Evolutionary conservation across 2,888 invertebrate species (phyloP).

Genomic region (Microchrysa polita): DNA sequence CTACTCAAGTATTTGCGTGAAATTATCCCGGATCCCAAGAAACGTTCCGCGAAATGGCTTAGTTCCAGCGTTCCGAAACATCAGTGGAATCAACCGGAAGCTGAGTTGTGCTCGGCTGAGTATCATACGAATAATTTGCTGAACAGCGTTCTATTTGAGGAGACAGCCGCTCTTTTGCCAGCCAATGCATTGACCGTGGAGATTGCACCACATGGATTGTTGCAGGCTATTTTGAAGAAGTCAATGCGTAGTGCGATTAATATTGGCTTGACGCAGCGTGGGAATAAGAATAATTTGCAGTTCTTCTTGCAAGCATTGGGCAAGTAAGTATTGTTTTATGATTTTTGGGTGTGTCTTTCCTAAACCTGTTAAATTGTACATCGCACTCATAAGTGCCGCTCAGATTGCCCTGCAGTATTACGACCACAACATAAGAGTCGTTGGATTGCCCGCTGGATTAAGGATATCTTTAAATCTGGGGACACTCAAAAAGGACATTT

Average conservation of each 20-base stretch:
- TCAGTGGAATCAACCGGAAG: slow-evolving; percentile 75
- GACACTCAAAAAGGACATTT: too few species aligned
- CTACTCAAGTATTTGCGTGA: slow-evolving; percentile 72
- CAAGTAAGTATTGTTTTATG: slow-evolving; percentile 61
- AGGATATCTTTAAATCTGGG: slow-evolving; percentile 57
- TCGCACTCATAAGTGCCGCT: too few species aligned
- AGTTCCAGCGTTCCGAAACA: slow-evolving; percentile 81
- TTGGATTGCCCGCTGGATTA: too few species aligned
- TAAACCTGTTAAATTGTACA: too few species aligned
- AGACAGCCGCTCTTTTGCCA: slow-evolving; percentile 71
- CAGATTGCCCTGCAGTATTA: too few species aligned
- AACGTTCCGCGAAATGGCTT: slow-evolving; percentile 81
- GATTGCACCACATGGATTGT: slow-evolving; percentile 75
- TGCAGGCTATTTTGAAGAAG: slow-evolving; percentile 74
- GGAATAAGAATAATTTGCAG: slow-evolving; percentile 65
- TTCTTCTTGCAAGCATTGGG: slow-evolving; percentile 64
- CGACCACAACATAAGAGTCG: too few species aligned
- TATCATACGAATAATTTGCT: slow-evolving; percentile 89
- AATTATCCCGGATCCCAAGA: slow-evolving; percentile 73
- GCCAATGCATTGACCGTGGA: slow-evolving; percentile 73
- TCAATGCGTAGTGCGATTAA: slow-evolving; percentile 68
- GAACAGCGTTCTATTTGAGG: slow-evolving; percentile 70
- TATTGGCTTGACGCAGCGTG: slow-evolving; percentile 70
- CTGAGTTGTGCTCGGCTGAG: slow-evolving; percentile 77
- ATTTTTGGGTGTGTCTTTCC: neutral